Conservation (phyloP, 1,140 invertebrate genomes). For the Berghia stephanieae region DNA sequence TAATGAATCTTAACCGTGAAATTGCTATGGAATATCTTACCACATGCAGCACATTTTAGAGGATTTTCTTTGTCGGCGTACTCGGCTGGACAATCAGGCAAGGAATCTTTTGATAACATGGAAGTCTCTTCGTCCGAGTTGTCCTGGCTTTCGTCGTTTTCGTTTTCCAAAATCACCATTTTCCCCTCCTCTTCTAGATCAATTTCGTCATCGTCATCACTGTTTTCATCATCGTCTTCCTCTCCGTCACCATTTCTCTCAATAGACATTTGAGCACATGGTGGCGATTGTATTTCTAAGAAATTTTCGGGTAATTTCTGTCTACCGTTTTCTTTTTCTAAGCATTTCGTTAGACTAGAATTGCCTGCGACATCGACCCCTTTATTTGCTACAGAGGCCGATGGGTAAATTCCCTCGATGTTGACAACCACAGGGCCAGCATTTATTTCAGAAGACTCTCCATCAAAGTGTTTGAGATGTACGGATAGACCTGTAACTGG, state of each 20-base stretch:
- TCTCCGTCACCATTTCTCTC: slow-evolving; percentile 33
- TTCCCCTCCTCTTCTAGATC: slow-evolving; percentile 13
- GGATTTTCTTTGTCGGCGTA: slow-evolving; percentile 87
- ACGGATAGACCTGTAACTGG: neutral
- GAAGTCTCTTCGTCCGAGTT: slow-evolving; percentile 22
- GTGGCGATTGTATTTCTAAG: neutral
- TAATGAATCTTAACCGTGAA: slow-evolving; percentile 96
- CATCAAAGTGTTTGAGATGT: neutral
- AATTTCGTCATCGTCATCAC: neutral
- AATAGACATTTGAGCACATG: slow-evolving; percentile 29
- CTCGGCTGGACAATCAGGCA: slow-evolving; percentile 35
- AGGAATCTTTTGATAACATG: neutral
- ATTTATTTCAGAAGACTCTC: neutral
- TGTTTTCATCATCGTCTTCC: neutral
- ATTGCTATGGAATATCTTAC: slow-evolving; percentile 92
- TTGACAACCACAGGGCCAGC: neutral
- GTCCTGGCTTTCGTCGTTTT: slow-evolving; percentile 27
- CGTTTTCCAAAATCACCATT: slow-evolving; percentile 27
- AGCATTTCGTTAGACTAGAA: neutral
- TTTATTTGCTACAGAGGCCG: neutral
- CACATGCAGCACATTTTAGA: slow-evolving; percentile 87
- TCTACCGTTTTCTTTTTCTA: neutral
- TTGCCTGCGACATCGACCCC: neutral
- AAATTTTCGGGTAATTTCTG: neutral
- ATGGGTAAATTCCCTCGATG: neutral